Conservation (phyloP, 2,888 invertebrate species). For the Drosophila demipolita region DNA sequence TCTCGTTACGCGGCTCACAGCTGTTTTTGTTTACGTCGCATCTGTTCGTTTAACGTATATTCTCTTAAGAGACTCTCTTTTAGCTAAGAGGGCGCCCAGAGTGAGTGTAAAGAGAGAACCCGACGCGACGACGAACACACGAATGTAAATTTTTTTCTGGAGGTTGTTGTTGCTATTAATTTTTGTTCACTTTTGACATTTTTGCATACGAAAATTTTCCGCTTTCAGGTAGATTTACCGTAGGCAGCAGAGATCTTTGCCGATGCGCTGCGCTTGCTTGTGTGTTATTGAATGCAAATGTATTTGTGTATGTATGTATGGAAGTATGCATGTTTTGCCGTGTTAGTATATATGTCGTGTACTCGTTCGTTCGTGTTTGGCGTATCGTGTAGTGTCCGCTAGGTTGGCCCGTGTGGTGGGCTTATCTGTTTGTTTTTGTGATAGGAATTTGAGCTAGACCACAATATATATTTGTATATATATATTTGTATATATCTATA, state of each 20-base stretch:
- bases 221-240: constrained; percentile 78
- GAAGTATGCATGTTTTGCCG: constrained; percentile 13
- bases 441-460: constrained; percentile 59
- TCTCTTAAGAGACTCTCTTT: constrained; percentile 31
- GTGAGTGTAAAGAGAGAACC: constrained; percentile 28
- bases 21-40: constrained; percentile 75
- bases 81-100: constrained; percentile 15
- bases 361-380: constrained; percentile 40
- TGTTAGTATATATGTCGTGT: constrained; percentile 55
- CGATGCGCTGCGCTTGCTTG: constrained; percentile 28
- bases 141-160: constrained; percentile 39
- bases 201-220: constrained; percentile 79
- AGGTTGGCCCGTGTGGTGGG: constrained; percentile 38
- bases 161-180: constrained; percentile 45
- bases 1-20: constrained; percentile 62
- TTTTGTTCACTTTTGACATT: constrained; percentile 80
- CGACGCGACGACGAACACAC: constrained; percentile 14
- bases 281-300: constrained; percentile 24
- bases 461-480: constrained; percentile 2
- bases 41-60: constrained; percentile 41
- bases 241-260: constrained; percentile 57
- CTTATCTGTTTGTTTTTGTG: constrained; percentile 68
- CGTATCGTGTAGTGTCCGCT: constrained; percentile 39
- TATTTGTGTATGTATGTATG: background rate
- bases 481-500: constrained; percentile 1